These are phyloP conservation scores for Campylomormyrus tamandua DNA, from an alignment of 2,113 vertebrate species.

Conservation along the genomic window DNA sequence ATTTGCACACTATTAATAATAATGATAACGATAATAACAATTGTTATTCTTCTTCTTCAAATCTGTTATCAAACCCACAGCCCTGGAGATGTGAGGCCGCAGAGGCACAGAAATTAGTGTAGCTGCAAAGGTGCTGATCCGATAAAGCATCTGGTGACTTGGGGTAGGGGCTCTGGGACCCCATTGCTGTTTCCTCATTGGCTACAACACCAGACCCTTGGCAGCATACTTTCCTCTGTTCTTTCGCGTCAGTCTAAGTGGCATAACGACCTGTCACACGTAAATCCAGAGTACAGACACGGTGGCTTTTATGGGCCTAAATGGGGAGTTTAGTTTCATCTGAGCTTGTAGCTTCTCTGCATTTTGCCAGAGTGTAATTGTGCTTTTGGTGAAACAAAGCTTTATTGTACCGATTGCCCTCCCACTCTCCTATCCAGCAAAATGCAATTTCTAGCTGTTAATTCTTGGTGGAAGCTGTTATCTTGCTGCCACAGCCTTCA, in stretches of 20 bases:
- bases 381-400: constrained; percentile 5
- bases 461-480: background rate
- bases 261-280: background rate
- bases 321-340: background rate
- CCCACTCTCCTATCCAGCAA: background rate
- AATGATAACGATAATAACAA: background rate
- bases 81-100: background rate
- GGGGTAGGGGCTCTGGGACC: background rate
- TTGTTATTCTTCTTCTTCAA: background rate
- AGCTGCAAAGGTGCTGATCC: background rate
- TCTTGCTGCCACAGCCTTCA: background rate
- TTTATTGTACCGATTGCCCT: background rate
- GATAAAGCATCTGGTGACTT: background rate
- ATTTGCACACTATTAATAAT: background rate
- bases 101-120: background rate
- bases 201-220: background rate
- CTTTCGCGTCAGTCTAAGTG: background rate
- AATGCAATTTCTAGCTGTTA: background rate
- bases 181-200: background rate
- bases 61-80: background rate
- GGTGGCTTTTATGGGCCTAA: background rate
- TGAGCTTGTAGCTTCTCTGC: background rate
- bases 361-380: background rate
- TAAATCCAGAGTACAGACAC: background rate
- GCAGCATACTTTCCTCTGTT: background rate